Percentiles rank a stretch among this genome's conserved stretches.
phyloP scores from a whole-genome alignment of 2,113 vertebrate genomes.

The Channa argus region DNA sequence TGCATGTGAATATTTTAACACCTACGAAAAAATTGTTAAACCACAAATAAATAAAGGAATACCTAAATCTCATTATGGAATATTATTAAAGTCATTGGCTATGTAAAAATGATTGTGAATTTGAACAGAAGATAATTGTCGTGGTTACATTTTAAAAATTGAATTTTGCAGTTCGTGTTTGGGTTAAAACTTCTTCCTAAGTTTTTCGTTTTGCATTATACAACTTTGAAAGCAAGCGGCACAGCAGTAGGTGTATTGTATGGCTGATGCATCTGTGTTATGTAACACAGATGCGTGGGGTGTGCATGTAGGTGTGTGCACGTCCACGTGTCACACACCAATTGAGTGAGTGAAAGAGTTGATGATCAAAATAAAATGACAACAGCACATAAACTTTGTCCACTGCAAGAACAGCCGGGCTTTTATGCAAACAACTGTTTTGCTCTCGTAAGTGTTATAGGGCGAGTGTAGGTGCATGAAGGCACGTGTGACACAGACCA shows the following conservation, averaged over 20 bases:
- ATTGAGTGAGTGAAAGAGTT: conserved; percentile 28
- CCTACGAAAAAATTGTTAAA: neutral
- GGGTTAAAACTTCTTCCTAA: neutral
- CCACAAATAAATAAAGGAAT: neutral
- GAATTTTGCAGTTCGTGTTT: neutral
- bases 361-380: conserved; percentile 45
- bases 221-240: conserved; percentile 11
- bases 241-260: conserved; percentile 41
- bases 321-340: conserved; percentile 14
- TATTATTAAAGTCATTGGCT: neutral
- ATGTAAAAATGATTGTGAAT: neutral
- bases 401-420: conserved; percentile 52
- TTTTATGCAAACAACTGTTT: conserved; percentile 41
- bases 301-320: neutral
- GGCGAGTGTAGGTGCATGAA: conserved; percentile 12
- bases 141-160: neutral
- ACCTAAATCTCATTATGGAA: neutral
- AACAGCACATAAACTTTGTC: neutral
- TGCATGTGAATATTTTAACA: conserved; percentile 4
- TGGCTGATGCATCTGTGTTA: conserved; percentile 34
- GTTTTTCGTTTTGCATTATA: neutral
- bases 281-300: conserved; percentile 6
- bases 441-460: neutral
- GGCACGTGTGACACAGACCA: conserved; percentile 26
- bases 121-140: no score